Evolutionary conservation across 2,888 invertebrate genomes (phyloP).

Genomic region (Amphipoea oculea): DNA sequence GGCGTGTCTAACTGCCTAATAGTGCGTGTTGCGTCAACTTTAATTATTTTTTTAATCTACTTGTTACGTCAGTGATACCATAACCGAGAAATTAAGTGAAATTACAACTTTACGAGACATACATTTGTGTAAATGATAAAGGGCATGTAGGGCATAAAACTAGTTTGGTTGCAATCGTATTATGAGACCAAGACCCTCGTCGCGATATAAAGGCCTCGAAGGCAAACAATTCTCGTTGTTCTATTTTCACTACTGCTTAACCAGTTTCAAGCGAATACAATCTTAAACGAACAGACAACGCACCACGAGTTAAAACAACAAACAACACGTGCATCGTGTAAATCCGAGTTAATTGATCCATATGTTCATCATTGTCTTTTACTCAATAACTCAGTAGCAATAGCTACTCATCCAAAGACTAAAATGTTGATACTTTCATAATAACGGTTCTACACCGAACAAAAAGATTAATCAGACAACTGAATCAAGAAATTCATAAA

Average conservation of each 20-base stretch:
- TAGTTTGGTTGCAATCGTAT: conserved; percentile 5
- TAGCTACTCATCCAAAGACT: background rate
- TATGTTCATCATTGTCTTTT: conserved; percentile 30
- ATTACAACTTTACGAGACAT: background rate
- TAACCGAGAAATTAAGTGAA: conserved; percentile 26
- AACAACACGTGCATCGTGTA: conserved; percentile 41
- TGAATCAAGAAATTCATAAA: conserved; percentile 41
- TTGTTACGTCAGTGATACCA: conserved; percentile 37
- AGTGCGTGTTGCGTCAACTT: conserved; percentile 54
- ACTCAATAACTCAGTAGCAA: background rate
- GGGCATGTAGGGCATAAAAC: conserved; percentile 20
- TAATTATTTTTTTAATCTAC: conserved; percentile 45
- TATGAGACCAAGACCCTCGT: conserved; percentile 13
- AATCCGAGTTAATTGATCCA: conserved; percentile 29
- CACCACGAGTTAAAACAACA: conserved; percentile 33
- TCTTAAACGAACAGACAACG: conserved; percentile 26
- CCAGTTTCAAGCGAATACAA: conserved; percentile 40
- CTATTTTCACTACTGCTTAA: conserved; percentile 44
- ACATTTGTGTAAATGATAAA: conserved; percentile 17
- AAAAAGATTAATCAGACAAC: conserved; percentile 23
- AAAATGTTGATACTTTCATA: conserved; percentile 19
- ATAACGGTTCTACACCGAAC: conserved; percentile 4
- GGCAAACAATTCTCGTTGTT: conserved; percentile 25
- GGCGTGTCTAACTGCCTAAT: conserved; percentile 32
- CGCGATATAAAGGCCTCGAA: conserved; percentile 6